Percentiles rank a stretch among this genome's conserved stretches.
phyloP scores from a whole-genome alignment of 1,140 invertebrate species.

The Chelonus insularis region DNA sequence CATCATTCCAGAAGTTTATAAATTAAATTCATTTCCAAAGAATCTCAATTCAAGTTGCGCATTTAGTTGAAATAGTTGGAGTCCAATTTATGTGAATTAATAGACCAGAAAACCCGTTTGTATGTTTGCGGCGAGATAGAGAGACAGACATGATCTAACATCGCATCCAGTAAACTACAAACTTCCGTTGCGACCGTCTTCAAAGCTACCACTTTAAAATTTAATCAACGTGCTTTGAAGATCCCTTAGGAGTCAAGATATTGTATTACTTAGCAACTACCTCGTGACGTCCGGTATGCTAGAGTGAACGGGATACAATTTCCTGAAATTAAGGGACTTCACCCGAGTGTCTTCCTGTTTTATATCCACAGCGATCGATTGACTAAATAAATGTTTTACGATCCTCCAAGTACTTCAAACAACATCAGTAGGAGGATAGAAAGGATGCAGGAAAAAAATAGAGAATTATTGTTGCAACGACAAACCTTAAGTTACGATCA shows the following conservation, averaged over 20 bases:
- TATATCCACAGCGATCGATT: too few species aligned
- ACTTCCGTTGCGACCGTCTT: slow-evolving; percentile 26
- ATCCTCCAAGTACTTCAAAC: too few species aligned
- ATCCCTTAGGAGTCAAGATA: slow-evolving; percentile 15
- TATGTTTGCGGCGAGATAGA: neutral
- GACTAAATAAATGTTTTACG: too few species aligned
- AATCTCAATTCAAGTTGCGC: too few species aligned
- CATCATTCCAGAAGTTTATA: too few species aligned
- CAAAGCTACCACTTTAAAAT: slow-evolving; percentile 19
- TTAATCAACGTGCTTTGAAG: slow-evolving; percentile 27
- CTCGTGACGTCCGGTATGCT: slow-evolving; percentile 27
- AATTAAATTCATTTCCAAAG: neutral
- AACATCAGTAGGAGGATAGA: too few species aligned
- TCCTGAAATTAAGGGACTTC: neutral
- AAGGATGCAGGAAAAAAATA: neutral
- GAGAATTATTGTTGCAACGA: neutral
- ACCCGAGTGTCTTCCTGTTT: too few species aligned
- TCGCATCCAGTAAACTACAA: slow-evolving; percentile 26
- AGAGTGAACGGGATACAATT: neutral
- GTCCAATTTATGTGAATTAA: too few species aligned
- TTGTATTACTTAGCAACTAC: slow-evolving; percentile 45
- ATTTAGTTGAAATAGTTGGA: too few species aligned
- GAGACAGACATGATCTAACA: too few species aligned
- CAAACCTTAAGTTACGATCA: slow-evolving; percentile 15
- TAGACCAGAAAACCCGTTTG: too few species aligned